Evolutionary conservation across 2,888 invertebrate genomes (phyloP).

Genomic region (Unio delphinus): DNA sequence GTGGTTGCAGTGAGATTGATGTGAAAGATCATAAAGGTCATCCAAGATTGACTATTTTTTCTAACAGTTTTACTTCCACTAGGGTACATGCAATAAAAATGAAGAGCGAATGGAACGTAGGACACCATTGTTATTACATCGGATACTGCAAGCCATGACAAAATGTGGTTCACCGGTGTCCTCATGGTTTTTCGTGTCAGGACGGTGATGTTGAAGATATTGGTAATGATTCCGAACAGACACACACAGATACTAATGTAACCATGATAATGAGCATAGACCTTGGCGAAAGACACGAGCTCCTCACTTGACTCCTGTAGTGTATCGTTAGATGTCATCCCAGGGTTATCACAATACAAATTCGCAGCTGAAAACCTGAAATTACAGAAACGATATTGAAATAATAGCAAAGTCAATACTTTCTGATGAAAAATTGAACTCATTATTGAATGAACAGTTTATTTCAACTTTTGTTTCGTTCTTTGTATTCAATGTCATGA

Average conservation of each 20-base stretch:
- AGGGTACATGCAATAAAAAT: conserved; percentile 71
- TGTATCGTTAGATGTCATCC: conserved; percentile 32
- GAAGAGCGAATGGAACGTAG: conserved; percentile 90
- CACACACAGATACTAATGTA: conserved; percentile 89
- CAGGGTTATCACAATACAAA: conserved; percentile 32
- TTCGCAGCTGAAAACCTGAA: conserved; percentile 50
- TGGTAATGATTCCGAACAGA: conserved; percentile 90
- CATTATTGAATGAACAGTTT: too few species aligned
- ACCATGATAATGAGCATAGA: conserved; percentile 79
- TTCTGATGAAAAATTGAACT: too few species aligned
- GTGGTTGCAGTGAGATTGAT: conserved; percentile 89
- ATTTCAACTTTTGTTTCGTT: too few species aligned
- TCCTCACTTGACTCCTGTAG: conserved; percentile 15
- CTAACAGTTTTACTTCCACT: conserved; percentile 39
- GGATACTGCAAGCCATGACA: conserved; percentile 87
- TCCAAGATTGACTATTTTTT: conserved; percentile 69
- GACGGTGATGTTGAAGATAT: conserved; percentile 92
- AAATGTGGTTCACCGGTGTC: conserved; percentile 91
- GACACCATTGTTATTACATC: conserved; percentile 90
- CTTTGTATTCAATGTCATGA: too few species aligned
- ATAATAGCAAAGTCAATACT: too few species aligned
- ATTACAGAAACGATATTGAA: neutral
- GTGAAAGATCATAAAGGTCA: conserved; percentile 78
- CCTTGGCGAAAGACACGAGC: conserved; percentile 44
- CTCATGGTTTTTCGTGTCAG: conserved; percentile 87